Conservation (phyloP, 2,888 invertebrate genomes). For the Atrina japonica region DNA sequence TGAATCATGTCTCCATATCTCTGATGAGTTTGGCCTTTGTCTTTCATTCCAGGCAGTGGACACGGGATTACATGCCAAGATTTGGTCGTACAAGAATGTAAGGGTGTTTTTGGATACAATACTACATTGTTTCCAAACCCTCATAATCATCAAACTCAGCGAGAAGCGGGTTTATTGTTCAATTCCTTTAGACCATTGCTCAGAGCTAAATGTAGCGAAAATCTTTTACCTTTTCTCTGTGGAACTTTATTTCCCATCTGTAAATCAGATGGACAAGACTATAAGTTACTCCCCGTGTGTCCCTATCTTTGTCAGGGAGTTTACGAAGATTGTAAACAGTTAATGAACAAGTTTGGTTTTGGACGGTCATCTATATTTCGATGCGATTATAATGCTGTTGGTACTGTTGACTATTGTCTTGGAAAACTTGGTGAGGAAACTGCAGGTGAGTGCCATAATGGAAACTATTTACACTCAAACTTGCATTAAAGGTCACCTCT, state of each 20-base stretch:
- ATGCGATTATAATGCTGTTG: constrained; percentile 1
- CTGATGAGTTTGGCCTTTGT: too few species aligned
- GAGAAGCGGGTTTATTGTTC: constrained; percentile 8
- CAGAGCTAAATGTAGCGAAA: constrained; percentile 3
- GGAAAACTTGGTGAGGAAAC: constrained; percentile 10
- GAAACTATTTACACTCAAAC: too few species aligned
- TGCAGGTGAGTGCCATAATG: constrained; percentile 28
- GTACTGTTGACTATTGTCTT: constrained; percentile 8
- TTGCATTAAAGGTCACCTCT: too few species aligned
- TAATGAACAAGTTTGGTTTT: constrained; percentile 16
- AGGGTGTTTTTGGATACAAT: not conserved
- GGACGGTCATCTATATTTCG: not conserved
- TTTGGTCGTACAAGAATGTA: not conserved
- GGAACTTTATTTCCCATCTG: constrained; percentile 13
- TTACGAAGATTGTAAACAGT: constrained; percentile 2
- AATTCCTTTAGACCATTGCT: constrained; percentile 9
- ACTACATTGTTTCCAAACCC: not conserved
- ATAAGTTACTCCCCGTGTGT: constrained; percentile 1
- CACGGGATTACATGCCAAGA: not conserved
- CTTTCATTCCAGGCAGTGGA: too few species aligned
- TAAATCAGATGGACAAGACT: not conserved
- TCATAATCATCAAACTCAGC: constrained; percentile 3
- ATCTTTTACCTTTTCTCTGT: constrained; percentile 12
- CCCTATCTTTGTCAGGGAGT: constrained; percentile 15
- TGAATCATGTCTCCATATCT: too few species aligned